Evolutionary conservation across 2,113 vertebrate species (phyloP), one percentile per base, ranked within the genome.

Genomic region (Triplophysa dalaica): DNA sequence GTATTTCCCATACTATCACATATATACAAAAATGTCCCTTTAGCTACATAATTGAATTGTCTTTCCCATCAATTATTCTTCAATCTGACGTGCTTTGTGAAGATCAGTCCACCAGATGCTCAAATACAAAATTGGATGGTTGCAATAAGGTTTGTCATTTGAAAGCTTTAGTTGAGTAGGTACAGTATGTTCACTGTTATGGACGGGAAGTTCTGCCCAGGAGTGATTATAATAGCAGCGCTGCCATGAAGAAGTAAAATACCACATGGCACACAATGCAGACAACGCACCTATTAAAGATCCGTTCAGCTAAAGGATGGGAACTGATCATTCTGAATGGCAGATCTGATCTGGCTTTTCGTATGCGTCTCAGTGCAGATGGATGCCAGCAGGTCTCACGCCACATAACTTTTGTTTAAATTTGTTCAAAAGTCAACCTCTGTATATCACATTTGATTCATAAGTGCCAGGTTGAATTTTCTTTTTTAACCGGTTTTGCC

Each of bases 31-130:
- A 63, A 66, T 21, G 21, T 70, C 70, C 70, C 50, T 19, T 54
- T 78, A 54, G 63, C 38, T 78, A 64, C 64, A 70, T 81, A 75
- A 41, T 50, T 58, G 58, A 76, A 85, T 41, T 52, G 69, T 48
- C 52, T 13, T 66, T 75, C 76, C 77, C 24, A 76, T 70, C 22
- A 81, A 74, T 75, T 63, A 45, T 64, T 76, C 22, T 58, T 73
- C 70, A 61, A 74, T 21, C 43, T 66, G 38, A 41, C 56, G 21
- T 79, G 14, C 10, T 60, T 77, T 64, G 38, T 50, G 45, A 80
- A 17, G 43, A 50, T 50, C 45, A 48, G 19, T 72, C 6, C 43
- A 56, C 62, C 64, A 70, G 13, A 76, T 70, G n/a, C 61, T 13
- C 13, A 45, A 62, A n/a, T 56, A 56, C 52, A 56, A 60, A 70